Base-by-base conservation (phyloP, 2,113 vertebrate species). In the Aegotheles bennettii region DNA sequence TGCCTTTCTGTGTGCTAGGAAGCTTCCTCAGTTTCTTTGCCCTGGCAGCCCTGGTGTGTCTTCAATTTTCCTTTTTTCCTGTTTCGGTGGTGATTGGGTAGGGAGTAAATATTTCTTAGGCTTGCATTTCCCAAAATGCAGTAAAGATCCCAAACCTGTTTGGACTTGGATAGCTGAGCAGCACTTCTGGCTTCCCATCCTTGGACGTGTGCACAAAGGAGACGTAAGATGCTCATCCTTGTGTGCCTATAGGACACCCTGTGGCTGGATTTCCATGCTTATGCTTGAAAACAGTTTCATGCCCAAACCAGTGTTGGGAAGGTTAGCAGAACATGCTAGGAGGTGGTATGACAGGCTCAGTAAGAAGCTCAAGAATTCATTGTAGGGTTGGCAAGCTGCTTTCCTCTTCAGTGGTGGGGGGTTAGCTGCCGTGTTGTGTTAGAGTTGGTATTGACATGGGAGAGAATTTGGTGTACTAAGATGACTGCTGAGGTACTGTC, bases 121-220 rank as follows among this genome's bases (percentile, higher is more conserved):
- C 26, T 42, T 24, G 2, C 84, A 13, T 56, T 76, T 60, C 16
- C 33, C 11, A 10, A 63, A 53, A n/a, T 74, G 16, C 40, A 60
- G 29, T 68, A 20, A 60, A 71, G 53, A 73, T 80, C 20, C 59
- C 80, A 60, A 80, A 40, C 15, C 16, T 73, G 1, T 33, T 60
- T 56, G 35, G 53, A 28, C 10, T 24, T 40, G 20, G 21, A 3
- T 64, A 87, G 69, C 29, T 47, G 48, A 80, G 16, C 10, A 42
- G 7, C 57, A 71, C 13, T 80, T 89, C 35, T 73, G 48, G 31
- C 11, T 73, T 83, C 48, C 76, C 9, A 38, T 73, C 11, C 19
- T 80, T 0, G 0, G 18, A 8, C 0, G 0, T 19, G 17, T 24
- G 28, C 50, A 33, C 69, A 74, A 33, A 88, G 38, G 53, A 86